Evolutionary conservation across 2,113 vertebrate genomes (phyloP), one percentile per base, ranked within the genome.

Genomic region (Etheostoma spectabile): DNA sequence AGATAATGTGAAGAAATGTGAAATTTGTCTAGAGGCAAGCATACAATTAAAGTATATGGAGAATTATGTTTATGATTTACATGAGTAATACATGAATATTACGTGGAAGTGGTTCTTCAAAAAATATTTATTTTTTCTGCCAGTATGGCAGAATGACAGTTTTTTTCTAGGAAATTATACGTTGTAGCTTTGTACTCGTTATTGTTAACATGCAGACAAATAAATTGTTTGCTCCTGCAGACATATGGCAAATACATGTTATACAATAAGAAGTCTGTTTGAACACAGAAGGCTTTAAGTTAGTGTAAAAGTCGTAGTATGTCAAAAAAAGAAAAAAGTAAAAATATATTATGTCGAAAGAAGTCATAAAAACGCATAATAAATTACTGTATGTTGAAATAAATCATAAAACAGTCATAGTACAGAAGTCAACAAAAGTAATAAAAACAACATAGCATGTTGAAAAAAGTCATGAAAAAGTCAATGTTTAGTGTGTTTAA

Each of bases 251-350:
- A 55, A 68, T 6, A 15, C 6, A 19, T 15, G 5, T 35, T 51
- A 15, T 12, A 66, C 38, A n/a, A 30, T 30, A 15, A 63, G 8
- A 35, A 48, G 10, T 21, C 18, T 27, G 42, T 75, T 38, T n/a
- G 38, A 30, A 48, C 71, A 77, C 56, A 55, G 46, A 24, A 8
- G 6, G 8, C 22, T 71, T 70, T 74, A 51, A 52, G 49, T 79
- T 78, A 49, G n/a, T 3, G 3, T 19, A 45, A 27, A 14, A 53
- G 22, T 70, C n/a, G n/a, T n/a, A n/a, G n/a, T n/a, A n/a, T n/a
- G n/a, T n/a, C n/a, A n/a, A n/a, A n/a, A n/a, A n/a, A n/a, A n/a
- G n/a, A n/a, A n/a, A n/a, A n/a, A n/a, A n/a, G n/a, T n/a, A n/a
- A n/a, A n/a, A n/a, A n/a, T n/a, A n/a, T n/a, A n/a, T n/a, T n/a